Percentiles rank a stretch among this genome's conserved stretches.
Conservation (phyloP, 2,113 vertebrate species). For the Pipra filicauda region DNA sequence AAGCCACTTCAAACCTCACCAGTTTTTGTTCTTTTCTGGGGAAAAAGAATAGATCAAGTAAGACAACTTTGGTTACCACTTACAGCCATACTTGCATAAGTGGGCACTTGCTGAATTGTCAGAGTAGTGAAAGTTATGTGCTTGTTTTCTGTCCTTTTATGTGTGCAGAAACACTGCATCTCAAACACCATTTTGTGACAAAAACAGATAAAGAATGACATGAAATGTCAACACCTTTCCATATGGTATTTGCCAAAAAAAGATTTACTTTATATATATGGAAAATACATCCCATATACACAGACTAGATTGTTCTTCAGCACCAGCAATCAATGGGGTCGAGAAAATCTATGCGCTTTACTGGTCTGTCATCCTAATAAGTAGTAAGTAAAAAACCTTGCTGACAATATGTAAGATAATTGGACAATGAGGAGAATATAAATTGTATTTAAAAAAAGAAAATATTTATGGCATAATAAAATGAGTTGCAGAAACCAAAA, state of each 20-base stretch:
- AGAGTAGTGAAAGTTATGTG: not conserved
- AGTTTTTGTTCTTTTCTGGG: not conserved
- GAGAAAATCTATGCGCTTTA: not conserved
- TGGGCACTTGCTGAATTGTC: not conserved
- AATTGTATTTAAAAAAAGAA: not conserved
- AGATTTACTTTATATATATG: not conserved
- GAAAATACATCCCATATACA: not conserved
- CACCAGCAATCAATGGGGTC: not conserved
- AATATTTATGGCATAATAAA: not conserved
- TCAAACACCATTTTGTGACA: not conserved
- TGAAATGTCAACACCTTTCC: not conserved
- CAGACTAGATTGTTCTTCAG: not conserved
- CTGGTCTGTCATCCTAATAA: not conserved
- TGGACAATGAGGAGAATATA: not conserved
- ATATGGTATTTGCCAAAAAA: constrained; percentile 15
- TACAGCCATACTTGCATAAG: not conserved
- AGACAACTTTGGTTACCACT: not conserved
- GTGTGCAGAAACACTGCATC: not conserved
- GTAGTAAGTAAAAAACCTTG: not conserved
- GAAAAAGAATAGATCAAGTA: not conserved
- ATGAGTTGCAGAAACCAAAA: not conserved
- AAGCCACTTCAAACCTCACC: not conserved
- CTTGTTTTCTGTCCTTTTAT: not conserved
- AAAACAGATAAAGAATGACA: constrained; percentile 29
- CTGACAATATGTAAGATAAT: not conserved